phyloP scores from a whole-genome alignment of 1,140 invertebrate genomes.

The Tyrophagus putrescentiae region DNA sequence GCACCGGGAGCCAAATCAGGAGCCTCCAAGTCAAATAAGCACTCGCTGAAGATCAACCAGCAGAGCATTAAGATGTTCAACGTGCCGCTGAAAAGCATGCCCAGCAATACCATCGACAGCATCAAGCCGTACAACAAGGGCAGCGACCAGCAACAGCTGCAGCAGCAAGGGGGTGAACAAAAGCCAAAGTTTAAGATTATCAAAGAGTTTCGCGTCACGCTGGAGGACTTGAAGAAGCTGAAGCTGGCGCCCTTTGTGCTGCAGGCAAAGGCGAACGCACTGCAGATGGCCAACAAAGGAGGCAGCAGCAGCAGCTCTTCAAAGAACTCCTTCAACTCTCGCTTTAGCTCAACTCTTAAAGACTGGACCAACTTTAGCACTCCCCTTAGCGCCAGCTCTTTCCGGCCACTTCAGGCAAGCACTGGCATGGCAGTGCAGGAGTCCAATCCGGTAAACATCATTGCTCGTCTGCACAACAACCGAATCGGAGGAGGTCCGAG shows the following conservation, averaged over 20 bases:
- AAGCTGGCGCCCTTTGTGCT: neutral
- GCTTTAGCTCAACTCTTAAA: no score
- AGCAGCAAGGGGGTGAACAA: no score
- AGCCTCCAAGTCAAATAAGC: neutral
- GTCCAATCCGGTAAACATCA: no score
- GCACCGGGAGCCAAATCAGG: neutral
- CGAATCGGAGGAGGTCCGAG: no score
- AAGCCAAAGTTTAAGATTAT: slow-evolving; percentile 9
- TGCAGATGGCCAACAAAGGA: no score
- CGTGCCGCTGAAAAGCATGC: neutral
- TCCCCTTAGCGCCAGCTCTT: no score
- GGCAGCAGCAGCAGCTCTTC: neutral
- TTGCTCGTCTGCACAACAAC: no score
- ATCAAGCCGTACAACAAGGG: neutral
- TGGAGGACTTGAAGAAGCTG: slow-evolving; percentile 5
- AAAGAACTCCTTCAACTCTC: neutral
- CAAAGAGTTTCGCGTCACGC: slow-evolving; percentile 10
- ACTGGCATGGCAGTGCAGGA: no score
- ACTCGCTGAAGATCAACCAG: slow-evolving; percentile 3
- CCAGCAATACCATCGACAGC: neutral
- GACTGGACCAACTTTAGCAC: no score
- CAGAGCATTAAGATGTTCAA: slow-evolving; percentile 9
- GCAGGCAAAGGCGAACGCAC: no score
- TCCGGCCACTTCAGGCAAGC: no score
- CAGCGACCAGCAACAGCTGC: no score